These are phyloP conservation scores for Macaca mulatta DNA, from an alignment of 2,113 vertebrate genomes.

Conservation along the genomic window DNA sequence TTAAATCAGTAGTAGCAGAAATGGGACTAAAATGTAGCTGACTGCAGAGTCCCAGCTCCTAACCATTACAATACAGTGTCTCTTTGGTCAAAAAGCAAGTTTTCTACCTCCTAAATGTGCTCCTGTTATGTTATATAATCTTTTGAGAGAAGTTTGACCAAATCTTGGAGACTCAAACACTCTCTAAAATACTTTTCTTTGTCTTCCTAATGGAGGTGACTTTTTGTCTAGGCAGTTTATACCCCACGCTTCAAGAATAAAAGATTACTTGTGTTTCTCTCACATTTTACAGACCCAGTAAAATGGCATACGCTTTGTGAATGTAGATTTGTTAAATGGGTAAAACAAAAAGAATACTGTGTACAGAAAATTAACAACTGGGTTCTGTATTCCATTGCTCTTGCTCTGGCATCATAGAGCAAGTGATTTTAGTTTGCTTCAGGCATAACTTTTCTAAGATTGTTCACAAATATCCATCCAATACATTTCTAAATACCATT, in stretches of 20 bases:
- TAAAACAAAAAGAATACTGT: constrained; percentile 46
- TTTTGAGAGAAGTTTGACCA: constrained; percentile 5
- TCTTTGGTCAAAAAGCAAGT: neutral
- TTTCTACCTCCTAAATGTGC: neutral
- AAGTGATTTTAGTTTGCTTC: neutral
- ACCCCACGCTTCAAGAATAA: constrained; percentile 35
- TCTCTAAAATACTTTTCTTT: neutral
- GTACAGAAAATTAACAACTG: constrained; percentile 45
- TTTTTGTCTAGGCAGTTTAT: neutral
- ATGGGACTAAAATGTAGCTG: neutral
- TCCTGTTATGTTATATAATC: constrained; percentile 6
- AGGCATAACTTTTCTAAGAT: neutral
- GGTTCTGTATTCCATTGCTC: neutral
- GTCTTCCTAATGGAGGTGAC: neutral
- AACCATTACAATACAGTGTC: neutral
- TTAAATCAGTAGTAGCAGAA: neutral
- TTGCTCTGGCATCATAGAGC: neutral
- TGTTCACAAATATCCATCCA: neutral
- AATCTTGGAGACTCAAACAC: neutral
- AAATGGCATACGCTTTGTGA: constrained; percentile 38
- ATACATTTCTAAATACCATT: neutral
- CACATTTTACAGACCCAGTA: constrained; percentile 18
- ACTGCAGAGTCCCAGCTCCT: neutral
- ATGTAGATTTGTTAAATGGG: constrained; percentile 37
- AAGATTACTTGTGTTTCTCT: constrained; percentile 46